phyloP scores from a whole-genome alignment of 2,113 vertebrate genomes.

The Megaptera novaeangliae region DNA sequence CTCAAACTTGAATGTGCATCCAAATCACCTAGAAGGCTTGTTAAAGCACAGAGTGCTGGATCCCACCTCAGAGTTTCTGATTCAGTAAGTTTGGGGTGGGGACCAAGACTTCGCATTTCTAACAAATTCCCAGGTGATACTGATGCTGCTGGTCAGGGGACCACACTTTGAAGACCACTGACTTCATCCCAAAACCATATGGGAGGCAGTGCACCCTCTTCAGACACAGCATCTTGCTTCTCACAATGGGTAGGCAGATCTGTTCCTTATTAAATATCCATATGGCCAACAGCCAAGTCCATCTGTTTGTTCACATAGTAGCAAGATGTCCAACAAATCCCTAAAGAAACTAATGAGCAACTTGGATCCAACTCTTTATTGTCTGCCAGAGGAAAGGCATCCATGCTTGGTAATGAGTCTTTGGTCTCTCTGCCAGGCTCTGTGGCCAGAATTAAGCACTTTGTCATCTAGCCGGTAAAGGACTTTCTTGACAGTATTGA shows the following conservation, averaged over 20 bases:
- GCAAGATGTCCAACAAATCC: slow-evolving; percentile 31
- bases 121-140: neutral
- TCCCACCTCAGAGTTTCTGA: neutral
- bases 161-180: neutral
- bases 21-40: neutral
- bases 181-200: neutral
- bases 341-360: neutral
- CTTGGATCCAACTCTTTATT: neutral
- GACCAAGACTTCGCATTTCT: neutral
- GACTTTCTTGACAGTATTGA: neutral
- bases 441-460: neutral
- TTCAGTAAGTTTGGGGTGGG: neutral
- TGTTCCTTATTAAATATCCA: neutral
- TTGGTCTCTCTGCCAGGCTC: neutral
- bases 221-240: neutral
- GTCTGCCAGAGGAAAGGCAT: slow-evolving; percentile 26
- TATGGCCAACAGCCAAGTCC: neutral
- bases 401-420: neutral
- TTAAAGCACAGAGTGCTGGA: neutral
- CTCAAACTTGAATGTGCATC: neutral
- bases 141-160: neutral
- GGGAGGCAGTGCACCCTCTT: neutral
- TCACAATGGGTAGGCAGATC: neutral
- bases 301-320: neutral
- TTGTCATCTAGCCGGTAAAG: neutral